These are phyloP conservation scores for Ramphastos sulfuratus DNA, from an alignment of 2,113 vertebrate genomes.

Conservation along the genomic window DNA sequence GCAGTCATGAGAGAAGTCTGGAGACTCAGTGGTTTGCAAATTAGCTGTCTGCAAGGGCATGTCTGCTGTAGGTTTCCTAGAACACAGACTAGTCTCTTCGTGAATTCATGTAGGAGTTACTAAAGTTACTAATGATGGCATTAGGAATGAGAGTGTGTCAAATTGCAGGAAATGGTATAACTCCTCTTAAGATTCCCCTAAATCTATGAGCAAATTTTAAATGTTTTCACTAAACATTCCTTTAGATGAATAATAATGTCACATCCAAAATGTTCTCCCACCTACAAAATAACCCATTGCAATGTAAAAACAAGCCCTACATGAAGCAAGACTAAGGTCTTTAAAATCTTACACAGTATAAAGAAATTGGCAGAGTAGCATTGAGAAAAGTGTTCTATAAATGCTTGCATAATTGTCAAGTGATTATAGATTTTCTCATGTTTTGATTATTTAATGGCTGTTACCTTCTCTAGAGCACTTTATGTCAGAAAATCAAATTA, in stretches of 20 bases:
- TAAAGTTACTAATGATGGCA: background rate
- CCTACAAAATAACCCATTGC: background rate
- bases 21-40: background rate
- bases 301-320: background rate
- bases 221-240: background rate
- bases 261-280: background rate
- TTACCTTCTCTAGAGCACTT: background rate
- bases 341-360: background rate
- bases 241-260: background rate
- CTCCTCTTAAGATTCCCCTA: background rate
- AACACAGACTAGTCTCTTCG: background rate
- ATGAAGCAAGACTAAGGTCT: background rate
- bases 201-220: background rate
- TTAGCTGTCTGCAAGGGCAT: background rate
- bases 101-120: background rate
- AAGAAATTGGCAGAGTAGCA: background rate
- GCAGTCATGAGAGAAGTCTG: background rate
- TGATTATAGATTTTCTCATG: background rate
- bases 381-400: background rate
- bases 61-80: background rate
- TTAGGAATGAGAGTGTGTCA: background rate
- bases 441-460: background rate
- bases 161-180: background rate
- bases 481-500: background rate
- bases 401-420: background rate